Evolutionary conservation across 1,140 invertebrate species (phyloP).

Genomic region (Leptestheria dahalacensis): DNA sequence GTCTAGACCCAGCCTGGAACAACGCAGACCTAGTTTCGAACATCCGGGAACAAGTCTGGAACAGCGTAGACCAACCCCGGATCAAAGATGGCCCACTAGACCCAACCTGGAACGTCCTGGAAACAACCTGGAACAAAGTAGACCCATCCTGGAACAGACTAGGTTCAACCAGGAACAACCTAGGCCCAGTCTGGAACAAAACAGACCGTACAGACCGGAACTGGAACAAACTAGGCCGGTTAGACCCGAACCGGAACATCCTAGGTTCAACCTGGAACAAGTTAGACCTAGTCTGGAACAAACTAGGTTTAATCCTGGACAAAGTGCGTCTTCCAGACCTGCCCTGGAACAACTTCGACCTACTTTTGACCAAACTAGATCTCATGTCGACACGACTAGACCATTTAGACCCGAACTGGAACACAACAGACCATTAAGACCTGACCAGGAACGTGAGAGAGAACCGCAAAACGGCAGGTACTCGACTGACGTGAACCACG

Average conservation of each 20-base stretch:
- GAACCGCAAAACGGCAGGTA: background rate
- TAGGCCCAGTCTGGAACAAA: background rate
- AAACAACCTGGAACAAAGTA: background rate
- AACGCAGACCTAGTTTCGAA: background rate
- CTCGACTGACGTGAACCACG: background rate
- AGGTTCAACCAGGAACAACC: background rate
- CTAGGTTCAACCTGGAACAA: background rate
- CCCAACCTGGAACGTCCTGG: background rate
- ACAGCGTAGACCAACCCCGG: background rate
- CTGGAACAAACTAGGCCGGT: background rate
- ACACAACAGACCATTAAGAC: background rate
- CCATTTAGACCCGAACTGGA: background rate
- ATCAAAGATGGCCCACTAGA: background rate
- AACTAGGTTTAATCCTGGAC: background rate
- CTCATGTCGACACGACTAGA: background rate
- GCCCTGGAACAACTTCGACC: background rate
- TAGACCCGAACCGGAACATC: background rate
- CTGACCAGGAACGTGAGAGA: background rate
- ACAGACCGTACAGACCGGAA: background rate
- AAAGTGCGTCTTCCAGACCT: no score
- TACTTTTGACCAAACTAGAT: background rate
- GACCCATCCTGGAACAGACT: background rate
- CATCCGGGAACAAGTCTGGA: background rate
- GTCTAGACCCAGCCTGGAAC: background rate
- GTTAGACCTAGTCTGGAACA: background rate